Evolutionary conservation across 2,888 invertebrate species (phyloP).

Genomic region (Vanessa cardui): DNA sequence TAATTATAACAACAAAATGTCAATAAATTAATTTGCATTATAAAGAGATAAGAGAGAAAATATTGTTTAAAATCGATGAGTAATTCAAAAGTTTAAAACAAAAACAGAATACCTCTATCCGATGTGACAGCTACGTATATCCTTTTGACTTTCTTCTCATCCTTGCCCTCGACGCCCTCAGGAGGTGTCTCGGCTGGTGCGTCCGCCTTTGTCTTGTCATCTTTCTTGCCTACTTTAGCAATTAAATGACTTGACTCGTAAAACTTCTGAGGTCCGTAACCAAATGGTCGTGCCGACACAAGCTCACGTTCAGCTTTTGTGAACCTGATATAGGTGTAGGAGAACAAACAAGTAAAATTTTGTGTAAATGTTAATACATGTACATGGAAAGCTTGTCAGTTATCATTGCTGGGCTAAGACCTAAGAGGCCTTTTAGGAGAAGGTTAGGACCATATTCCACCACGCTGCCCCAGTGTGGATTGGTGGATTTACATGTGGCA

Average conservation of each 20-base stretch:
- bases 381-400: too few relatives aligned
- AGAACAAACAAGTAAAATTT: neutral
- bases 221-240: conserved; percentile 50
- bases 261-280: conserved; percentile 86
- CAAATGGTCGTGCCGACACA: conserved; percentile 87
- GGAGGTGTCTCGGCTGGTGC: conserved; percentile 76
- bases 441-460: too few relatives aligned
- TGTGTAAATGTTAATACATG: too few relatives aligned
- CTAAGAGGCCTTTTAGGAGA: too few relatives aligned
- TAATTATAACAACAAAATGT: too few relatives aligned
- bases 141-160: conserved; percentile 52
- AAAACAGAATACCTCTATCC: conserved; percentile 79
- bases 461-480: too few relatives aligned
- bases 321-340: conserved; percentile 78
- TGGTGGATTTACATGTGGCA: too few relatives aligned
- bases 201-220: conserved; percentile 36
- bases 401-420: too few relatives aligned
- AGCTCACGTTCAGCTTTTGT: conserved; percentile 88
- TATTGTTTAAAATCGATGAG: too few relatives aligned
- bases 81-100: too few relatives aligned
- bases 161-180: conserved; percentile 54
- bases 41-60: too few relatives aligned
- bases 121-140: conserved; percentile 88
- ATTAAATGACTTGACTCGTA: conserved; percentile 74
- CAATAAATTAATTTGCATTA: too few relatives aligned